Percentiles rank a stretch among this genome's conserved stretches.
phyloP scores from a whole-genome alignment of 2,113 vertebrate species.

The Leiothrix lutea region DNA sequence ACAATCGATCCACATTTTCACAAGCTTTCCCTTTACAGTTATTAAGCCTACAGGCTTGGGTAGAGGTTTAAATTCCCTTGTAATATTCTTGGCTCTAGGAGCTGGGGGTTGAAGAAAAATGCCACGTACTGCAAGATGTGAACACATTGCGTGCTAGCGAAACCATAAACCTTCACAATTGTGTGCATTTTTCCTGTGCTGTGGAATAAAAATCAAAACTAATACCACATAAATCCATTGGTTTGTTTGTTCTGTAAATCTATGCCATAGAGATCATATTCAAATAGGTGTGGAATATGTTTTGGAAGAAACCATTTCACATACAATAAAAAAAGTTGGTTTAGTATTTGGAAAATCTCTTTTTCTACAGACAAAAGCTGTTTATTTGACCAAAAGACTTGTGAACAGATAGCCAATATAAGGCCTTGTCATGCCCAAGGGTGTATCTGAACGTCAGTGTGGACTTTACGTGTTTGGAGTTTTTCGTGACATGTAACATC shows the following conservation, averaged over 20 bases:
- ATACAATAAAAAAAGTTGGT: not conserved
- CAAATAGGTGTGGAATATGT: not conserved
- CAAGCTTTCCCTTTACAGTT: not conserved
- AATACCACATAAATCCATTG: not conserved
- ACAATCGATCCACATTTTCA: not conserved
- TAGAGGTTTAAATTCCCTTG: not conserved
- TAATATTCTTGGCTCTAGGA: not conserved
- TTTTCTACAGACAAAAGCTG: not conserved
- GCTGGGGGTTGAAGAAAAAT: not conserved
- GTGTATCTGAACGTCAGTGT: not conserved
- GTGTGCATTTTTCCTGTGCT: not conserved
- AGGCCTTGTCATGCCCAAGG: not conserved
- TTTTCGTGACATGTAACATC: not conserved
- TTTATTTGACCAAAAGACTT: not conserved
- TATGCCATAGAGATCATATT: not conserved
- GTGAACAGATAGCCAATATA: not conserved
- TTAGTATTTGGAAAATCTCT: not conserved
- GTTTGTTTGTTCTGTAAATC: not conserved
- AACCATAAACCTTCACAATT: not conserved
- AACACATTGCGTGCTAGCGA: not conserved
- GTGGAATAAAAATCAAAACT: not conserved
- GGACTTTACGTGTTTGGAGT: accelerated
- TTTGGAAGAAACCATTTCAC: not conserved
- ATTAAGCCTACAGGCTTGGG: not conserved
- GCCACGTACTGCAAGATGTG: not conserved